Evolutionary conservation across 2,888 invertebrate species (phyloP), one percentile per base, ranked within the genome.

Genomic region (Lasioglossum zephyrum): DNA sequence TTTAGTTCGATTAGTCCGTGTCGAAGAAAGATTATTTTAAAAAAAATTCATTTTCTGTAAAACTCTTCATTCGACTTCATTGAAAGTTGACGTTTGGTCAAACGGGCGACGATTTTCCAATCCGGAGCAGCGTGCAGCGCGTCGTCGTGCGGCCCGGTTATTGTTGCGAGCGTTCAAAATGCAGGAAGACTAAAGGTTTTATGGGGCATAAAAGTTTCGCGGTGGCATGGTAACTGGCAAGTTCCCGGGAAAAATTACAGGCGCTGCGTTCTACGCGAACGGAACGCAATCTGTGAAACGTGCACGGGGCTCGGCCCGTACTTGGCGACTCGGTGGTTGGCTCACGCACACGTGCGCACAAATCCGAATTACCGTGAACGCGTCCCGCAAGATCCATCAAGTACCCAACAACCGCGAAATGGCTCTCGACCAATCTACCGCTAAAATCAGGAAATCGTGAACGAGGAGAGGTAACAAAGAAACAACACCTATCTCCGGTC

Each of bases 321-420:
- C 39, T 57, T 57, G 9, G 60, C 6, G 49, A 44, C n/a, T 13
- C 39, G 41, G 74, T 41, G 77, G 70, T 41, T 5, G 36, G 39
- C n/a, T 1, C 70, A 31, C 69, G 22, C 22, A 26, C 47, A 22
- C 73, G 16, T 11, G 31, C 53, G 70, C 41, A 26, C 66, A 53
- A 69, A 53, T 69, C 79, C 69, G 73, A 88, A 83, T 74, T 79
- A 70, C 80, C 81, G 79, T 73, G 80, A 88, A 86, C 86, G 74
- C 73, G 87, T 88, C 88, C 88, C 89, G 87, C 87, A 91, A 91
- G 91, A 91, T 91, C 90, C 90, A 90, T 91, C 91, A 91, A 91
- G 91, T 79, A 84, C 77, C 82, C 90, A 84, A 91, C 89, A 84
- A 88, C 89, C 91, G 86, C 87, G 90, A 91, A 91, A 91, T 88